Base-by-base conservation (phyloP, 2,888 invertebrate genomes). In the Halictus quadricinctus region DNA sequence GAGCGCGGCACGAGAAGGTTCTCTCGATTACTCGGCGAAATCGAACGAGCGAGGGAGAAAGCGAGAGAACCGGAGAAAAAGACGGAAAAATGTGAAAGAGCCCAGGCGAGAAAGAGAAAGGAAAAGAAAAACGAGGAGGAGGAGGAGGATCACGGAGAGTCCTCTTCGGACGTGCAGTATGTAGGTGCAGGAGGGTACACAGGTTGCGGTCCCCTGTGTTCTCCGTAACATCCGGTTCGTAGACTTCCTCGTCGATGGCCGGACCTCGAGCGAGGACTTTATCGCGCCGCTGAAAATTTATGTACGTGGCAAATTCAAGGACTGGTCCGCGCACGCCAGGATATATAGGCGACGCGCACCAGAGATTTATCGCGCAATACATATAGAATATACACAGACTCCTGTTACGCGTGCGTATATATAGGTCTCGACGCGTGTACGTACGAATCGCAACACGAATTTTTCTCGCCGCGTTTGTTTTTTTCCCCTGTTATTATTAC, bases 241-340 rank as follows among this genome's bases (percentile, higher is more conserved):
- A 84, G 85, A 89, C 89, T 87, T 85, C 79, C 89, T 89, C 86
- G 79, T 85, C 84, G 87, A 81, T 80, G 80, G 76, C 73, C 75
- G 77, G 85, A 79, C 87, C 81, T 86, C 84, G 82, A 82, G 78
- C 86, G 79, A 86, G 80, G 89, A 89, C 86, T 89, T 89, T 89
- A 89, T 89, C 88, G 87, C 89, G 76, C 76, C 70, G 73, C 50
- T 80, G 84, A 86, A 69, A 89, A 89, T 89, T 89, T 89, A 89
- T 89, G 86, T 79, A 87, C 86, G 82, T 86, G 89, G 85, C 84
- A 81, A 86, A 85, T 86, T 83, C 86, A 81, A 86, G 87, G 84
- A 86, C 80, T 81, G 81, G 74, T 36, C 75, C 81, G 73, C 50
- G 36, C 73, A 50, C 29, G 73, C 70, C 70, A 64, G 78, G 75